phyloP scores from a whole-genome alignment of 2,888 invertebrate genomes.

The Lomographa bimaculata region DNA sequence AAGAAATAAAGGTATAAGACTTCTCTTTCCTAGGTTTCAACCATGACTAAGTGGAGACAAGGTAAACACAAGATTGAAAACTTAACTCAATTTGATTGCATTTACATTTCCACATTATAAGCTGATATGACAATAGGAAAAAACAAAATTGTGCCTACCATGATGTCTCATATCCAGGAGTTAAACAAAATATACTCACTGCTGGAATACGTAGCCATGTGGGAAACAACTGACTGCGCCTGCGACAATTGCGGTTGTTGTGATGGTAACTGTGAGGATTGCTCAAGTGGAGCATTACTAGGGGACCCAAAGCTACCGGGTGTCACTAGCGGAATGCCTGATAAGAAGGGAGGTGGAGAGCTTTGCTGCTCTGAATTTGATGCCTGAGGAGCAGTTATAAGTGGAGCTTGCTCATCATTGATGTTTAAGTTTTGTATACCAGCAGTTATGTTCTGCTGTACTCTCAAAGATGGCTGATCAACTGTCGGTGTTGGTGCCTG shows the following conservation, averaged over 20 bases:
- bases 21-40: too few species aligned
- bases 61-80: too few species aligned
- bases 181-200: slow-evolving; percentile 59
- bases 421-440: slow-evolving; percentile 58
- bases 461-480: slow-evolving; percentile 23
- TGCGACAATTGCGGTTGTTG: slow-evolving; percentile 50
- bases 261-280: slow-evolving; percentile 21
- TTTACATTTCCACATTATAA: too few species aligned
- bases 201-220: slow-evolving; percentile 76
- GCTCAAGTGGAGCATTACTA: slow-evolving; percentile 30
- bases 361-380: slow-evolving; percentile 42
- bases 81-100: too few species aligned
- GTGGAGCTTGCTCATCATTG: slow-evolving; percentile 57
- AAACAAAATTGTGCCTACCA: too few species aligned
- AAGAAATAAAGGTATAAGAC: too few species aligned
- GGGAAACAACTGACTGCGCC: slow-evolving; percentile 70
- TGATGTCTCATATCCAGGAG: too few species aligned
- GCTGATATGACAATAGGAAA: too few species aligned
- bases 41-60: too few species aligned
- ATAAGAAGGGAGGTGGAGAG: slow-evolving; percentile 71
- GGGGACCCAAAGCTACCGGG: slow-evolving; percentile 53
- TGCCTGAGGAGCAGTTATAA: slow-evolving; percentile 46
- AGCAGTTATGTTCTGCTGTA: slow-evolving; percentile 36
- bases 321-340: slow-evolving; percentile 80
- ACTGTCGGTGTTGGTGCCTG: slow-evolving; percentile 47